Evolutionary conservation across 2,113 vertebrate species (phyloP), one percentile per base, ranked within the genome.

Genomic region (Neogobius melanostomus): DNA sequence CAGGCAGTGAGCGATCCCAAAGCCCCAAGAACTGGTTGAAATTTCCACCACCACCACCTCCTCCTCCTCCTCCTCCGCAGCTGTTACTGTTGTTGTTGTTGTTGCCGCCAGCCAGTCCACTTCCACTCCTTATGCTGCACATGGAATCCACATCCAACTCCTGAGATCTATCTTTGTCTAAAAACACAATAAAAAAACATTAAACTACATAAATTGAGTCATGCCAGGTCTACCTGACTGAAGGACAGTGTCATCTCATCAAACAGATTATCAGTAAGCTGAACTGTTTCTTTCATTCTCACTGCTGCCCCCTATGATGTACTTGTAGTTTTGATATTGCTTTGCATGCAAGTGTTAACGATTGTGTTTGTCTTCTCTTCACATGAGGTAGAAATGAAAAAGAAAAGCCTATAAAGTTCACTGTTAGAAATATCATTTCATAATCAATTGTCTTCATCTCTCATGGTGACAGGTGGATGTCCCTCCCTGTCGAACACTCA

Each of bases 1-100:
- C 90, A 0, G 91, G 90, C 64, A 93, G 81, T 71, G 88, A 92
- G 68, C 92, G 90, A 82, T 94, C 93, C 93, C 93, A 94, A 59
- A 91, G 90, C 57, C 91, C 92, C 73, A 93, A 78, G 80, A 93
- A 92, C 82, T 91, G 91, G 82, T 91, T 91, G 78, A 90, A 91
- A 64, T 48, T 86, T 77, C 88, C 61, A 64, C 74, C 68, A n/a
- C 74, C 72, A 42, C 28, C 28, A 36, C 28, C 28, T 4, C 28
- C 52, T 54, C 52, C 52, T 21, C 53, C 53, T 6, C 72, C 75
- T 45, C 81, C 84, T 47, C 82, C 84, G 44, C 86, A 81, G 75
- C 86, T 76, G 63, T 81, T 86, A 51, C 17, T 56, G 53, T 66
- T 85, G 66, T 60, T 56, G 53, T 66, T 85, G 66, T 60, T 72